Conservation (phyloP, 2,888 invertebrate species). For the Lydus trimaculatus region DNA sequence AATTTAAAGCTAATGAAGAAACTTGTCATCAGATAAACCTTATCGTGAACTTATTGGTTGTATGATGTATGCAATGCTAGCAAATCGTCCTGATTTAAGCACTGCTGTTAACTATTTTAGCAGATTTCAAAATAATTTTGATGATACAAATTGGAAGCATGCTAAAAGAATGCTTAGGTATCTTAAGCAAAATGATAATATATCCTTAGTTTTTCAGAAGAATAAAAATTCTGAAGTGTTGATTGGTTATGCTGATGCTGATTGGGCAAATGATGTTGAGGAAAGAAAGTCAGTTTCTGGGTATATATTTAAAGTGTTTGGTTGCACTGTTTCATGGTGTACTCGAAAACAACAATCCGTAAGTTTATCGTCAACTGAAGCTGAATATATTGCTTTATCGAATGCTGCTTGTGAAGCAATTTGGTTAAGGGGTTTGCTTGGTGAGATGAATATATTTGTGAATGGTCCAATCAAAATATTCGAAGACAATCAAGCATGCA, state of each 20-base stretch:
- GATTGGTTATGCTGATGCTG: slow-evolving; percentile 42
- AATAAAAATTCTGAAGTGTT: no score
- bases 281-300: slow-evolving; percentile 49
- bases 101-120: slow-evolving; percentile 25
- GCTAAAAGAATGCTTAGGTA: slow-evolving; percentile 37
- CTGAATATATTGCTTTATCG: slow-evolving; percentile 49
- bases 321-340: slow-evolving; percentile 45
- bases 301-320: slow-evolving; percentile 41
- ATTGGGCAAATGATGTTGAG: slow-evolving; percentile 44
- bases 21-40: slow-evolving; percentile 12
- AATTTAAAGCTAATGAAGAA: neutral
- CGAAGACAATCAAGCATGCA: no score
- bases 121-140: slow-evolving; percentile 25
- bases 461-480: no score
- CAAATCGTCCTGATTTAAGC: slow-evolving; percentile 27
- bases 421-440: slow-evolving; percentile 34
- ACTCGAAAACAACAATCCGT: slow-evolving; percentile 48
- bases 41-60: slow-evolving; percentile 31
- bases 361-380: slow-evolving; percentile 49
- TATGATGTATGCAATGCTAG: slow-evolving; percentile 31
- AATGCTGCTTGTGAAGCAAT: slow-evolving; percentile 38
- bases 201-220: no score
- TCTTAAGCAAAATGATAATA: slow-evolving; percentile 26
- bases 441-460: no score
- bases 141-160: slow-evolving; percentile 22